phyloP scores from a whole-genome alignment of 2,888 invertebrate species.

The Epiblema foenella region DNA sequence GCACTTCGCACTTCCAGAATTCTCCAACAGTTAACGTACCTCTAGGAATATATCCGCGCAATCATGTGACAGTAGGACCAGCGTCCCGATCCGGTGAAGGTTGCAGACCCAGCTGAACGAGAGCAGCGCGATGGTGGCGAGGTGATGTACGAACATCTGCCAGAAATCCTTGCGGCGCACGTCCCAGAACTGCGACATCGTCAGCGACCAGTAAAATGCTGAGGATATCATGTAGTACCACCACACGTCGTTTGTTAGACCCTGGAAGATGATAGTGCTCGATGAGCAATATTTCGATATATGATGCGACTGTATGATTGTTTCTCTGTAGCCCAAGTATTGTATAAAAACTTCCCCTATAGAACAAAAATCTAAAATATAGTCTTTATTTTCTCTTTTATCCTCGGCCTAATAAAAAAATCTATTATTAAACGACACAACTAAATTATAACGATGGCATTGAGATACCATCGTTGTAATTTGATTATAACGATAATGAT shows the following conservation, averaged over 20 bases:
- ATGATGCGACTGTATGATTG: too few relatives aligned
- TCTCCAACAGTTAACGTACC: slow-evolving; percentile 68
- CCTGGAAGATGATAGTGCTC: slow-evolving; percentile 78
- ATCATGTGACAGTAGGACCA: slow-evolving; percentile 95
- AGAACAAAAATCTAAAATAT: too few relatives aligned
- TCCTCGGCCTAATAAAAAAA: too few relatives aligned
- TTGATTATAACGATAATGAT: too few relatives aligned
- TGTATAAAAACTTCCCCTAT: too few relatives aligned
- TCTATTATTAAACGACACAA: too few relatives aligned
- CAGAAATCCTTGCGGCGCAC: slow-evolving; percentile 97
- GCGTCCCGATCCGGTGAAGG: slow-evolving; percentile 94
- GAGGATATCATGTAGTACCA: slow-evolving; percentile 99
- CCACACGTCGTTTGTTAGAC: slow-evolving; percentile 93
- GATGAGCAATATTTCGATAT: too few relatives aligned
- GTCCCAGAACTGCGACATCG: slow-evolving; percentile 97
- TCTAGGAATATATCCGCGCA: slow-evolving; percentile 96
- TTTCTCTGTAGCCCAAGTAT: too few relatives aligned
- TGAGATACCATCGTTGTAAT: too few relatives aligned
- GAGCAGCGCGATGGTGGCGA: slow-evolving; percentile 95
- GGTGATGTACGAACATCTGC: slow-evolving; percentile 99
- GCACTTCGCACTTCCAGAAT: background rate
- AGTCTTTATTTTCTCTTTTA: too few relatives aligned
- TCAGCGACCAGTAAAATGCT: slow-evolving; percentile 97
- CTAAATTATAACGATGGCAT: too few relatives aligned
- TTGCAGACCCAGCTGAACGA: slow-evolving; percentile 98